phyloP scores from a whole-genome alignment of 2,888 invertebrate genomes.

The Oligia strigilis region DNA sequence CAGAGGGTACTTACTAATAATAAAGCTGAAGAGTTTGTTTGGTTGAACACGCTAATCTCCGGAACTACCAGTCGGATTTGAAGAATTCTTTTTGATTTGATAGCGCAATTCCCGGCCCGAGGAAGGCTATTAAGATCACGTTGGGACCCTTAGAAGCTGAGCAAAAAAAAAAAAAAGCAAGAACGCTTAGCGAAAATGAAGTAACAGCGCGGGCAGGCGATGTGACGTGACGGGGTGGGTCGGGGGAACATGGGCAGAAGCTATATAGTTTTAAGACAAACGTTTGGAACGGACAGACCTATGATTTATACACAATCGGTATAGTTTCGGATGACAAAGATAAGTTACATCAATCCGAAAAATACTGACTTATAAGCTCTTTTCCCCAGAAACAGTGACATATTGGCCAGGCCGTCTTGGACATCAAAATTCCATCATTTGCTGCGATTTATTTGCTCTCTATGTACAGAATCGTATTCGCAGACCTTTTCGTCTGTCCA shows the following conservation, averaged over 20 bases:
- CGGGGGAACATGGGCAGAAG: neutral
- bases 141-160: neutral
- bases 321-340: slow-evolving; percentile 44
- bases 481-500: slow-evolving; percentile 54
- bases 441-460: slow-evolving; percentile 50
- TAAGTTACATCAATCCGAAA: slow-evolving; percentile 38
- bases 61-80: neutral
- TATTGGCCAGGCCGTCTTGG: slow-evolving; percentile 47
- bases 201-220: neutral
- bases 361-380: slow-evolving; percentile 45
- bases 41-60: neutral
- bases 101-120: neutral
- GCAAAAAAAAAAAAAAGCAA: neutral
- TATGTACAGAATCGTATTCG: slow-evolving; percentile 47
- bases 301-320: slow-evolving; percentile 19
- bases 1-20: neutral
- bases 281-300: neutral
- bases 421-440: slow-evolving; percentile 60
- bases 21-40: neutral
- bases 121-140: neutral
- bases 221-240: neutral
- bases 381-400: slow-evolving; percentile 46
- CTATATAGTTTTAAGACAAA: neutral
- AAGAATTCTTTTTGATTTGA: neutral
- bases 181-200: neutral